phyloP scores from a whole-genome alignment of 2,888 invertebrate species.

The Galerucella nymphaeae region DNA sequence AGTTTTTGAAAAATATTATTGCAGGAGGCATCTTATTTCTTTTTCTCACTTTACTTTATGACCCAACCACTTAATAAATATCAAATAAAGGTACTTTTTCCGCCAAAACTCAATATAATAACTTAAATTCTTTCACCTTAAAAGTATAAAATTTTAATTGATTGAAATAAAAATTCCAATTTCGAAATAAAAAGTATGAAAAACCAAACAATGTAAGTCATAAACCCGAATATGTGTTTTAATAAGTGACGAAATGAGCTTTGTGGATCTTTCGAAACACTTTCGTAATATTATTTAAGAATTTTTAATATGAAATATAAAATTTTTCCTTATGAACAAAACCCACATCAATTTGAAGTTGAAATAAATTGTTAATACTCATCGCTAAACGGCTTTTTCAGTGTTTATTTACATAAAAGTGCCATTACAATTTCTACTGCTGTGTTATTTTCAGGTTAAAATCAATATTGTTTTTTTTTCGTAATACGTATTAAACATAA shows the following conservation, averaged over 20 bases:
- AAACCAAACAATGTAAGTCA: not conserved
- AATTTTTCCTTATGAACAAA: slow-evolving; percentile 29
- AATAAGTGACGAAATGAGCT: not conserved
- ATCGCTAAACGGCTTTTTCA: slow-evolving; percentile 12
- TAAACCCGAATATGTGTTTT: slow-evolving; percentile 1
- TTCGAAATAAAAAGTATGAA: not conserved
- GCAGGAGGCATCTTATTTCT: too few relatives aligned
- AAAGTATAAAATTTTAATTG: not conserved
- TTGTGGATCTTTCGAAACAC: not conserved
- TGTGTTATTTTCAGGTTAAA: slow-evolving; percentile 25
- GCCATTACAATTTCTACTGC: slow-evolving; percentile 26
- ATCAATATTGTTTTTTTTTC: slow-evolving; percentile 5
- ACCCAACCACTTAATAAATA: too few relatives aligned
- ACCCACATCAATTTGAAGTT: slow-evolving; percentile 26
- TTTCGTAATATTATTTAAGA: slow-evolving; percentile 31
- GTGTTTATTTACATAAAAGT: slow-evolving; percentile 26
- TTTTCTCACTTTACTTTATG: too few relatives aligned
- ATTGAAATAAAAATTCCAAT: slow-evolving; percentile 3
- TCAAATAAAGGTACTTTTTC: too few relatives aligned
- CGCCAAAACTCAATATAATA: not conserved
- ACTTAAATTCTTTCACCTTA: not conserved
- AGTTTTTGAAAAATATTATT: slow-evolving; percentile 2
- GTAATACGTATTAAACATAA: slow-evolving; percentile 5
- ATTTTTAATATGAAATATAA: slow-evolving; percentile 31
- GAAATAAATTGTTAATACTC: slow-evolving; percentile 28